Base-by-base conservation (phyloP, 2,888 invertebrate genomes). In the Neoaliturus tenellus region DNA sequence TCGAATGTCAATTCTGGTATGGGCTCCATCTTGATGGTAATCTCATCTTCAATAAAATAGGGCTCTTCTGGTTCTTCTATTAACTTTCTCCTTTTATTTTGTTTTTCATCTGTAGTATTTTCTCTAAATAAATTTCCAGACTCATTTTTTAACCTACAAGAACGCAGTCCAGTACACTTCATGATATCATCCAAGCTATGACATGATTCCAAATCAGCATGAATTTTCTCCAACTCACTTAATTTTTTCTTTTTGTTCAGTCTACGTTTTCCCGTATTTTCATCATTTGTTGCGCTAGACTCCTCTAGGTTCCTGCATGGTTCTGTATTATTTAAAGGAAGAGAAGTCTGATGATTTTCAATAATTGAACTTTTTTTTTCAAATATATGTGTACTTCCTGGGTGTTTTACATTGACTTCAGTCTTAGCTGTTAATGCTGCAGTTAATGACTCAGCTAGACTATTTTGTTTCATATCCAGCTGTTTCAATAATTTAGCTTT, bases 61-160 rank as follows among this genome's bases (percentile, higher is more conserved):
- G 25, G 14, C 5, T 31, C 62, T 28, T 62, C 62, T 28, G 25
- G 25, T 12, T 28, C 1, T 28, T 8, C 62, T 62, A 31, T 62
- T 28, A 62, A 14, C 31, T 17, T 62, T 31, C 62, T 62, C 31
- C 31, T 62, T 31, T 28, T 62, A 28, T 5, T 62, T 31, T 28
- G 25, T 28, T 62, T 62, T n/a, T 31, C 31, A 14, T 62, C 62
- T 28, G 62, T 28, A 12, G 31, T 2, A 62, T 14, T 31, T 62
- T 28, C 62, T 62, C 17, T 62, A 14, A 31, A 28, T 1, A 12
- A 2, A 62, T 3, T 4, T 28, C 31, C 14, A 2, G 14, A 17
- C 14, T 62, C 31, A 62, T 62, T 62, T n/a, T 62, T 62, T 28
- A 62, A 31, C 62, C 62, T 62, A 62, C 62, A 62, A 28, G 62